These are phyloP conservation scores for Eulemur coronatus DNA, from an alignment of 2,797 vertebrate genomes.

Conservation along the genomic window DNA sequence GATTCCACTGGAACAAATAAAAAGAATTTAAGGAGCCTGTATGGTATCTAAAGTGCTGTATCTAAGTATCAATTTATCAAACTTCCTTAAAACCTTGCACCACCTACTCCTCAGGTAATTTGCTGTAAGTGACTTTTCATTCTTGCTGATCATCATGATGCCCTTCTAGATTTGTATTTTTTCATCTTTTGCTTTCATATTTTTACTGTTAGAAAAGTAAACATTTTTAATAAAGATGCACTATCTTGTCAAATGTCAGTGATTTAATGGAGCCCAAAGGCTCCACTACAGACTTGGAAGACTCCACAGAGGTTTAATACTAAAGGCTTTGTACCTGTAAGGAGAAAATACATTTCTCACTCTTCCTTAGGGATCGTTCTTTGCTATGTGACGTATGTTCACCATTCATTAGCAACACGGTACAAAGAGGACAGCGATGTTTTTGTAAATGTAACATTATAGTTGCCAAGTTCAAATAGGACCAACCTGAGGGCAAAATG, in stretches of 20 bases:
- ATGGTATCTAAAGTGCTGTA: not conserved
- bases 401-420: not conserved
- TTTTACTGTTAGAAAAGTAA: conserved; percentile 13
- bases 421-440: not conserved
- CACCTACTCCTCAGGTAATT: not conserved
- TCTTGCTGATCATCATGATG: not conserved
- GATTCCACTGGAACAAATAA: not conserved
- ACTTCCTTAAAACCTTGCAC: not conserved
- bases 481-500: not conserved
- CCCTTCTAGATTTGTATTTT: not conserved
- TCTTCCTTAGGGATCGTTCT: not conserved
- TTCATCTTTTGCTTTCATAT: not conserved
- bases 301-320: not conserved
- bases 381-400: not conserved
- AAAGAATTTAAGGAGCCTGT: not conserved
- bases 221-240: not conserved
- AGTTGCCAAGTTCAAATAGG: not conserved
- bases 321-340: not conserved
- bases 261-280: not conserved
- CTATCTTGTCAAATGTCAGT: not conserved
- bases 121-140: not conserved
- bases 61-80: not conserved
- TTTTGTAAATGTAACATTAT: not conserved
- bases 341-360: not conserved
- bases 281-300: not conserved